Percentiles rank a stretch among this genome's conserved stretches.
Conservation (phyloP, 1,140 invertebrate species). For the Trinorchestia longiramus region DNA sequence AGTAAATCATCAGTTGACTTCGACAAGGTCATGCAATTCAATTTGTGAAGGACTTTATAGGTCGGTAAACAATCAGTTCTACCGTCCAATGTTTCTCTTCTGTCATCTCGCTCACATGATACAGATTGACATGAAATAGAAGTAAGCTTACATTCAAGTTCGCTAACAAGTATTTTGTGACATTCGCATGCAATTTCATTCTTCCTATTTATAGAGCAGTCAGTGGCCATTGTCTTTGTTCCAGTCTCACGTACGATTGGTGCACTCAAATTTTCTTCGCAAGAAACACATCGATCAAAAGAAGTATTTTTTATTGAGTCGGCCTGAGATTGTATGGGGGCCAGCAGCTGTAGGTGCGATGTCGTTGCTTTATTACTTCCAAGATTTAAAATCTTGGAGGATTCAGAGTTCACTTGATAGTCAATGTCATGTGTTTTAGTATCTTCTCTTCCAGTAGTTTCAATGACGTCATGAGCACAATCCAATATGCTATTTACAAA, state of each 20-base stretch:
- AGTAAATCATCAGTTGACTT: conserved; percentile 35
- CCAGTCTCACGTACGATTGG: neutral
- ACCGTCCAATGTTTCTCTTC: neutral
- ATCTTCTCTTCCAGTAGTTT: neutral
- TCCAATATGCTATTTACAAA: neutral
- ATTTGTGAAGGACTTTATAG: conserved; percentile 32
- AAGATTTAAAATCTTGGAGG: neutral
- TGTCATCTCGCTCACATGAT: neutral
- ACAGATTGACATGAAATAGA: neutral
- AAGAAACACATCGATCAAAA: neutral
- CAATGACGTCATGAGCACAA: neutral
- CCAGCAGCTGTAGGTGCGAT: neutral
- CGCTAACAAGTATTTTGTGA: neutral
- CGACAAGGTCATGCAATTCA: conserved; percentile 27
- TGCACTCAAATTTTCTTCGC: neutral
- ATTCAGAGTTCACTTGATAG: neutral
- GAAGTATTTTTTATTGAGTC: neutral
- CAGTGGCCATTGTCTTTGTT: neutral
- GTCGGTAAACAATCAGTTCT: neutral
- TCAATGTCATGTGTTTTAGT: neutral
- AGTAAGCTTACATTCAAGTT: neutral
- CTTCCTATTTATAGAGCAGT: neutral
- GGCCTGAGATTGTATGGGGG: neutral
- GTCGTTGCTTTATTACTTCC: neutral
- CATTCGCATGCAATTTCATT: conserved; percentile 4